Base-by-base conservation (phyloP, 1,140 invertebrate genomes). In the Bombus balteatus region DNA sequence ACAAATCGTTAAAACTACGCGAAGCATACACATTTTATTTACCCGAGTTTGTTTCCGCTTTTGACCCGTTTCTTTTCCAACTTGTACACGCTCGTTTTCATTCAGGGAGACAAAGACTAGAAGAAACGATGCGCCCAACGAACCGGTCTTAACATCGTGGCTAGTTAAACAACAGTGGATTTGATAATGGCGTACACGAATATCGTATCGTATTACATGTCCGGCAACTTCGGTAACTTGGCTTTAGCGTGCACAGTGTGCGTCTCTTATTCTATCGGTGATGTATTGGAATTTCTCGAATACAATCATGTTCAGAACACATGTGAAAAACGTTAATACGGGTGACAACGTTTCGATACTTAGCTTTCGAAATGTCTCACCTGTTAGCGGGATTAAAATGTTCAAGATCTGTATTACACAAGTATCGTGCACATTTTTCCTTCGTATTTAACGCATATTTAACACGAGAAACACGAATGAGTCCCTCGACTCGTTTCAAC, bases 91-190 rank as follows among this genome's bases (percentile, higher is more conserved):
- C 28, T 71, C 37, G 28, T 15, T 39, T 41, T 41, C 70, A n/a
- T n/a, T 47, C 22, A 62, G 32, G 57, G 13, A 78, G 59, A 80
- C 39, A 28, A 76, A 53, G 37, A 22, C 37, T n/a, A 34, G 25
- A 71, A 88, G 59, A 65, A 68, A 68, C 65, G 57, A 79, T 79
- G 88, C 87, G 83, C 79, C 87, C 87, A 88, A 85, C 73, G 71
- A 75, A 70, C 76, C 70, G 62, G 86, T 59, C 62, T 74, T 79
- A 84, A 84, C 77, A 81, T 88, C 62, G 59, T 66, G 39, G 70
- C 77, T 84, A 59, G 34, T 83, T 89, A 32, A 47, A 91, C 37
- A 10, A 71, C 22, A 25, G 68, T 39, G 25, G 12, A 71, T 39
- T 32, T 39, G 34, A 70, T 39, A 39, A 39, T 70, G 37, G 37